A percentile compares a stretch with the other conserved stretches of the same genome.
Conservation (phyloP, 2,113 vertebrate genomes). For the Malurus melanocephalus region DNA sequence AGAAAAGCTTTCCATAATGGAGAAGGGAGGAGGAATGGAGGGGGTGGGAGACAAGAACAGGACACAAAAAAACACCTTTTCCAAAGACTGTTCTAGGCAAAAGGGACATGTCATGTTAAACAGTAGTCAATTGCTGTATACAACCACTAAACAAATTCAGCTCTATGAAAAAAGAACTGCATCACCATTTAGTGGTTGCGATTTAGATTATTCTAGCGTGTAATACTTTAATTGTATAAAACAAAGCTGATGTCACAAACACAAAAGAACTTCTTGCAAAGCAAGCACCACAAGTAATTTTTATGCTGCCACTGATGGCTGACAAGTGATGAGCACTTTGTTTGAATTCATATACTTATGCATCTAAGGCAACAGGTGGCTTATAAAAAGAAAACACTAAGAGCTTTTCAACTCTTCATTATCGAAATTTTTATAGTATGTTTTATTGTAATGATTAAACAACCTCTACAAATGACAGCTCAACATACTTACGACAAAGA, state of each 20-base stretch:
- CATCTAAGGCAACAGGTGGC: conserved; percentile 77
- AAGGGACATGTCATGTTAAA: conserved; percentile 83
- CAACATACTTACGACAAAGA: conserved; percentile 21
- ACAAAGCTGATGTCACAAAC: conserved; percentile 91
- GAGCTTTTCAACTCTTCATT: conserved; percentile 69
- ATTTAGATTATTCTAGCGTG: conserved; percentile 95
- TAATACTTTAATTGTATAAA: conserved; percentile 96
- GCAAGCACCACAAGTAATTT: conserved; percentile 86
- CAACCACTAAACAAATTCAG: conserved; percentile 90
- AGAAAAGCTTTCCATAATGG: conserved; percentile 49
- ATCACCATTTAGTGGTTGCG: conserved; percentile 85
- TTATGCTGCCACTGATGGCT: conserved; percentile 79
- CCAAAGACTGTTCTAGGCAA: conserved; percentile 46
- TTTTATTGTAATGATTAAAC: conserved; percentile 49
- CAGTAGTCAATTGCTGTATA: conserved; percentile 83
- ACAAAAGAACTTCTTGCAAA: conserved; percentile 86
- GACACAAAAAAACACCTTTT: conserved; percentile 45
- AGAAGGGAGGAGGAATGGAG: conserved; percentile 23
- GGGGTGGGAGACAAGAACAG: conserved; percentile 47
- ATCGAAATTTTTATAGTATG: conserved; percentile 55
- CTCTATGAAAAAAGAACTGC: conserved; percentile 78
- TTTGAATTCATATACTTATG: conserved; percentile 75
- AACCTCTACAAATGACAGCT: conserved; percentile 41
- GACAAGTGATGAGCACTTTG: conserved; percentile 87
- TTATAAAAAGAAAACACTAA: conserved; percentile 74